Base-by-base conservation (phyloP, 2,113 vertebrate genomes). In the Probosciger aterrimus region DNA sequence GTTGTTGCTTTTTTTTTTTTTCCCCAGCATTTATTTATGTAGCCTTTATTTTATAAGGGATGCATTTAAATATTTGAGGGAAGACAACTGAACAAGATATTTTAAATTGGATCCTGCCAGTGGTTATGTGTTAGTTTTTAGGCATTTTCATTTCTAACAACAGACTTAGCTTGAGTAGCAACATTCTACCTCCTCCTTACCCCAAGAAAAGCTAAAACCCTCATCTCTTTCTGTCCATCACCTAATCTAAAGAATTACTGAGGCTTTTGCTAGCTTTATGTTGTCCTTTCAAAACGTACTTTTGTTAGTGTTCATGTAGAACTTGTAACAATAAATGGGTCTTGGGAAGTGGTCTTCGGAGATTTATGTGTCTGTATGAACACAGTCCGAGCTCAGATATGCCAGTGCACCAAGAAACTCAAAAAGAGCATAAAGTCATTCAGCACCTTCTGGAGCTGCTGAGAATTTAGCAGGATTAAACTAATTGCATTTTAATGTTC, bases 401-500 rank as follows among this genome's bases (percentile, higher is more conserved):
- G 20, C 23, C 23, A 24, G 20, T 47, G 33, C 33, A 55, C 67
- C 28, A 41, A 53, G 62, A 73, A 77, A 43, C 31, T 73, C 11
- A 24, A 82, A 76, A 77, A 52, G 28, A 82, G 28, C 35, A 31
- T 59, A 25, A 55, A 87, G 82, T 24, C 82, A 43, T 82, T 78
- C 78, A 76, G 78, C 65, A 55, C 55, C 49, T 94, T 84, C 55
- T 79, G 59, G 50, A 92, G n/a, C 24, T 68, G 74, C 57, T 75
- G 92, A 68, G 62, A 93, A 84, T 87, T 67, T 79, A 90, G 27
- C 87, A 82, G 70, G 31, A 85, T 91, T 62, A 75, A 85, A 19
- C 27, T 94, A 86, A 92, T 77, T 94, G 68, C 73, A n/a, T 91
- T 95, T 93, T 93, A 91, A 81, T 92, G 71, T 69, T 92, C 44